Conservation (phyloP, 2,888 invertebrate genomes). For the Petrolisthes manimaculis region DNA sequence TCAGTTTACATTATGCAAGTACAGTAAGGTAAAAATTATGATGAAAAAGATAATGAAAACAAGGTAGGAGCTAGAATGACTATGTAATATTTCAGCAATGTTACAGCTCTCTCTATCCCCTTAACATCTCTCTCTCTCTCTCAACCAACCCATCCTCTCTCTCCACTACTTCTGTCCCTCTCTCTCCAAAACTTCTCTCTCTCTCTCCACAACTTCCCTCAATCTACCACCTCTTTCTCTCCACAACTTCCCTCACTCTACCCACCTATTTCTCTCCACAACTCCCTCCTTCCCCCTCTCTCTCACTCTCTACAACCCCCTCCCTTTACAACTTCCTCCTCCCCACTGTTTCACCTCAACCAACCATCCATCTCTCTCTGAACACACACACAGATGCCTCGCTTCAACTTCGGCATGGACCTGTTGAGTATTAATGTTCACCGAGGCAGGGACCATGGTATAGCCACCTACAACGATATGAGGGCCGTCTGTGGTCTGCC, state of each 20-base stretch:
- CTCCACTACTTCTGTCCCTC: background rate
- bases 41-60: too few species aligned
- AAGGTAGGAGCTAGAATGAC: too few species aligned
- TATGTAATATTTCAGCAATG: too few species aligned
- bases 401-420: slow-evolving; percentile 59
- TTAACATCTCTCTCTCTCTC: background rate
- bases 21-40: too few species aligned
- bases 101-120: too few species aligned
- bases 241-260: background rate
- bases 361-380: background rate
- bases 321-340: background rate
- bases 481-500: slow-evolving; percentile 58
- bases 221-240: background rate
- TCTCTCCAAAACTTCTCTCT: background rate
- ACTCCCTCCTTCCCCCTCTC: background rate
- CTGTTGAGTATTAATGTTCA: slow-evolving; percentile 64
- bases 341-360: background rate
- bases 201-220: background rate
- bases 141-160: background rate
- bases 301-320: background rate
- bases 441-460: slow-evolving; percentile 61
- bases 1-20: too few species aligned
- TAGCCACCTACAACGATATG: slow-evolving; percentile 57
- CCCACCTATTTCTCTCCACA: background rate
- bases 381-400: slow-evolving; percentile 42